A percentile compares a stretch with the other conserved stretches of the same genome.
These are phyloP conservation scores for Mionectes olivaceus DNA, from an alignment of 2,797 vertebrate species.

Conservation along the genomic window DNA sequence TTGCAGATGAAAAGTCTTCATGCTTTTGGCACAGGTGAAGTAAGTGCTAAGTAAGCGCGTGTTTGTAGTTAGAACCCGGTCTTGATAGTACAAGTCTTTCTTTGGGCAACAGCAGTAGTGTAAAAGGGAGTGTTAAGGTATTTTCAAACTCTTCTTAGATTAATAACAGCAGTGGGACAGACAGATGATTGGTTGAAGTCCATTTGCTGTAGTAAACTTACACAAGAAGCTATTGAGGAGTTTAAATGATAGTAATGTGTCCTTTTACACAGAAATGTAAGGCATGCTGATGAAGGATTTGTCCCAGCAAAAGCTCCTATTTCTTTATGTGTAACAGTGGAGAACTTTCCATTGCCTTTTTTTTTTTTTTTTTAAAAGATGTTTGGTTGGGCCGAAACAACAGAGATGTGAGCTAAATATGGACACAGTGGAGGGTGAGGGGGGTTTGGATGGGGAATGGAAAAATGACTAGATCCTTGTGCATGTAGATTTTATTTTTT, in stretches of 20 bases:
- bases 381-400: not conserved
- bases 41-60: not conserved
- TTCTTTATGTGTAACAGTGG: not conserved
- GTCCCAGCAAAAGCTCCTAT: not conserved
- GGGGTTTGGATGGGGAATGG: not conserved
- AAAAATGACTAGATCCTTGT: not conserved
- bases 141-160: not conserved
- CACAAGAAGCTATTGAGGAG: not conserved
- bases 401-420: not conserved
- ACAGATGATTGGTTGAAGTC: not conserved
- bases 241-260: not conserved
- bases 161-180: not conserved
- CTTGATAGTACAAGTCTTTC: not conserved
- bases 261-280: constrained; percentile 9
- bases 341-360: not conserved
- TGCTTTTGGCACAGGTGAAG: not conserved
- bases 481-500: not conserved
- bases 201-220: not conserved
- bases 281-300: not conserved
- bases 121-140: not conserved
- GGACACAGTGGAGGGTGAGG: not conserved
- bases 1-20: not conserved
- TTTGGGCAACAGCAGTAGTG: not conserved
- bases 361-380: not conserved
- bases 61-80: not conserved